These are phyloP conservation scores for Panorpa germanica DNA, from an alignment of 2,888 invertebrate species.

Conservation along the genomic window DNA sequence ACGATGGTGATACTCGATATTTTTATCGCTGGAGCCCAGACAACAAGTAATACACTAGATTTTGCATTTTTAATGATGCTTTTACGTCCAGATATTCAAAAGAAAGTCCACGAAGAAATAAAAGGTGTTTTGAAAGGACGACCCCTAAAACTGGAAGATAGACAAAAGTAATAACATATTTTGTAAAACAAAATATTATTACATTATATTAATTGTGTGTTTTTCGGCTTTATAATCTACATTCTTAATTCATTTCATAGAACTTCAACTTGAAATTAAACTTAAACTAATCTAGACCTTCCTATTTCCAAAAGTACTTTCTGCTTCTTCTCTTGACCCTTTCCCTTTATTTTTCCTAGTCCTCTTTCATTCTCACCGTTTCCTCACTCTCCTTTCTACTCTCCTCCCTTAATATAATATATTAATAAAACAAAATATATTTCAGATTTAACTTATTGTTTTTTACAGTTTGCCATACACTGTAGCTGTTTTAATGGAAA, in stretches of 20 bases:
- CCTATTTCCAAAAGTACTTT: too few species aligned
- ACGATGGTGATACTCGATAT: constrained; percentile 44
- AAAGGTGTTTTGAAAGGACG: constrained; percentile 23
- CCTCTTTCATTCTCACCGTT: too few species aligned
- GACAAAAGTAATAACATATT: constrained; percentile 21
- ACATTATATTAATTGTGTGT: too few species aligned
- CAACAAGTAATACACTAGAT: constrained; percentile 40
- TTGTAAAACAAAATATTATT: constrained; percentile 3
- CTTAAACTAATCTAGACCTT: too few species aligned
- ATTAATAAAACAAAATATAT: constrained; percentile 6
- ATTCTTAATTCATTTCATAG: too few species aligned
- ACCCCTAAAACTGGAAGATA: constrained; percentile 26
- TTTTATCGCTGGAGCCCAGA: constrained; percentile 44
- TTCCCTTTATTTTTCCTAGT: too few species aligned
- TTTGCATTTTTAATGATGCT: constrained; percentile 39
- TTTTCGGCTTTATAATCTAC: too few species aligned
- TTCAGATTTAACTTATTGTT: constrained; percentile 20
- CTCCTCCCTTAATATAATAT: too few species aligned
- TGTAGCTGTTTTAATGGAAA: constrained; percentile 33
- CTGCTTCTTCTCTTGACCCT: too few species aligned
- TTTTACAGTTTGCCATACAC: constrained; percentile 27
- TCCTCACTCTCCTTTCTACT: too few species aligned
- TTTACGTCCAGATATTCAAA: constrained; percentile 34
- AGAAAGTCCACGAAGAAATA: constrained; percentile 32
- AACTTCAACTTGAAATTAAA: too few species aligned